These are phyloP conservation scores for Bradynema listronoti DNA, from an alignment of 1,140 invertebrate species.

Conservation along the genomic window DNA sequence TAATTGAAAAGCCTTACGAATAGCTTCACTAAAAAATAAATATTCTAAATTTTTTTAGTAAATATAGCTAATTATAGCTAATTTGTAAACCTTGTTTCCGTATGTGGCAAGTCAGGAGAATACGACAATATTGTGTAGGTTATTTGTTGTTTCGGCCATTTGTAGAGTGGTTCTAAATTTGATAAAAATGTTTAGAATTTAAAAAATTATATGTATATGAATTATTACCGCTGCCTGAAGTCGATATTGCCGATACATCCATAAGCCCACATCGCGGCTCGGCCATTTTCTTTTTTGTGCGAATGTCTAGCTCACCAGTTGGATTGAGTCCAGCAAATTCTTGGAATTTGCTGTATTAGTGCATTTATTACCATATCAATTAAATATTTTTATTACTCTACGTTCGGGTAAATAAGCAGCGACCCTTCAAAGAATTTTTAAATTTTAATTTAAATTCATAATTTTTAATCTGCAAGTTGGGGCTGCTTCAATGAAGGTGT, in stretches of 20 bases:
- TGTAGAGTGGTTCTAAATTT: conserved; percentile 45
- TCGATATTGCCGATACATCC: conserved; percentile 50
- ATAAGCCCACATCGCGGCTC: conserved; percentile 50
- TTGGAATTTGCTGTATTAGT: conserved; percentile 47
- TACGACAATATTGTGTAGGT: conserved; percentile 49
- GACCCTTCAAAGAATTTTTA: conserved; percentile 11
- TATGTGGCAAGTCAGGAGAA: conserved; percentile 43
- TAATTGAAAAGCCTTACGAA: conserved; percentile 48
- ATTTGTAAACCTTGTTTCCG: conserved; percentile 29
- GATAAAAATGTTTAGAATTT: conserved; percentile 1
- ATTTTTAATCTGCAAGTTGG: no score
- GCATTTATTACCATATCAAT: conserved; percentile 4
- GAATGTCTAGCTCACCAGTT: conserved; percentile 47
- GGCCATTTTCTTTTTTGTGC: conserved; percentile 54
- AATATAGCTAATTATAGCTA: not conserved
- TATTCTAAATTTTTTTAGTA: not conserved
- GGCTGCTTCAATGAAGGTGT: no score
- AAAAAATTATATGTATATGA: not conserved
- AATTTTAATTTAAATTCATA: conserved; percentile 2
- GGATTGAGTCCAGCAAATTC: conserved; percentile 49
- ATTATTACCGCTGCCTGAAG: conserved; percentile 29
- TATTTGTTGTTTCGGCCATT: conserved; percentile 48
- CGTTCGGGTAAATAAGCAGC: not conserved
- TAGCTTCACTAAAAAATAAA: conserved; percentile 39
- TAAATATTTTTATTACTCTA: not conserved